phyloP scores from a whole-genome alignment of 1,140 invertebrate genomes.

The Drosophila rhopaloa region DNA sequence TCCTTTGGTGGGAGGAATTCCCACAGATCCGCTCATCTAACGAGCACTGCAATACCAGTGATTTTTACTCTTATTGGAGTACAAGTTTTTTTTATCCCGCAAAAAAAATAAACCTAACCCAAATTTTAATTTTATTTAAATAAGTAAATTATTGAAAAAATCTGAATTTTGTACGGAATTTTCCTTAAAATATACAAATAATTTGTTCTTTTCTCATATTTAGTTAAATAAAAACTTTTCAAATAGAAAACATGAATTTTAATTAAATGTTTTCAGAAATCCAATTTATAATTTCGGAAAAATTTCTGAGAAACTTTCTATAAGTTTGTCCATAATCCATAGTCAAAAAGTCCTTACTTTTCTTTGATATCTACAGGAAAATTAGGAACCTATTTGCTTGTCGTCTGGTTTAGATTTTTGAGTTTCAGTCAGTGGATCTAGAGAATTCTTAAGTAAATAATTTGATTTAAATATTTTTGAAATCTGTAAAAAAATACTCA shows the following conservation, averaged over 20 bases:
- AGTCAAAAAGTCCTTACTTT: background rate
- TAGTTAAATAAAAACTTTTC: slow-evolving; percentile 2
- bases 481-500: background rate
- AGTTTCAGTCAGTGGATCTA: background rate
- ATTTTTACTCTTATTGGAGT: background rate
- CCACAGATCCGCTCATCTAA: background rate
- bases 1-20: background rate
- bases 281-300: background rate
- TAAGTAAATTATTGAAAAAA: no score
- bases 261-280: background rate
- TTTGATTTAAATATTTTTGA: background rate
- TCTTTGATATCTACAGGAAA: no score
- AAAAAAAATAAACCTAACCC: background rate
- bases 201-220: background rate
- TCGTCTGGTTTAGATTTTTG: background rate
- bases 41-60: slow-evolving; percentile 3
- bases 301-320: background rate
- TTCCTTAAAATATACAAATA: background rate
- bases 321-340: no score
- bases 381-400: no score
- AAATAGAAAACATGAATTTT: background rate
- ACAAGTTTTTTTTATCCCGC: background rate
- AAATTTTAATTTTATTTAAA: background rate
- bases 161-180: no score
- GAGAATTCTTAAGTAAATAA: background rate